Percentiles rank a stretch among this genome's conserved stretches.
These are phyloP conservation scores for Tinea pellionella DNA, from an alignment of 2,888 invertebrate species.

Conservation along the genomic window DNA sequence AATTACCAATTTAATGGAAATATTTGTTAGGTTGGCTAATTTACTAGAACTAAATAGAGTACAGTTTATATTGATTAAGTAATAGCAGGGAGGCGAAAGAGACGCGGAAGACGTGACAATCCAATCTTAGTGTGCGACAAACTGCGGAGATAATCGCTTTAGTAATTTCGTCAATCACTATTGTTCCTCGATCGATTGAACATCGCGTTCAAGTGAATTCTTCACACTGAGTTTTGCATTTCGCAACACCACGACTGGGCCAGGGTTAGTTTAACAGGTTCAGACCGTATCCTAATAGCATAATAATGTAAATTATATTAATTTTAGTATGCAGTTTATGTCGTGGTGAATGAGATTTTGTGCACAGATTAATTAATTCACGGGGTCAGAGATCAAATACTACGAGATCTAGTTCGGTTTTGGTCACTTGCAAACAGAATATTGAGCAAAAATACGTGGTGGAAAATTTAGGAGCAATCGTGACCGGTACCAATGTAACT, in stretches of 20 bases:
- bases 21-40: background rate
- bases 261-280: background rate
- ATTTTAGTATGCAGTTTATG: background rate
- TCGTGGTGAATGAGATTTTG: too few relatives aligned
- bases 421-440: too few relatives aligned
- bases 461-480: too few relatives aligned
- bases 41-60: background rate
- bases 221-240: background rate
- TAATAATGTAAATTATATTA: background rate
- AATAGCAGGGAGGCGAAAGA: background rate
- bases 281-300: background rate
- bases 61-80: background rate
- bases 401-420: too few relatives aligned
- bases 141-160: constrained; percentile 3
- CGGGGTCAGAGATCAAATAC: too few relatives aligned
- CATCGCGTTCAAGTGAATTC: background rate
- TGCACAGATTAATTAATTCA: too few relatives aligned
- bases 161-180: background rate
- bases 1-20: too few relatives aligned
- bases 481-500: too few relatives aligned
- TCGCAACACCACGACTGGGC: background rate
- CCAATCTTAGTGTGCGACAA: background rate
- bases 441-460: too few relatives aligned
- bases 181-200: background rate
- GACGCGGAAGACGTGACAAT: background rate